Evolutionary conservation across 2,888 invertebrate species (phyloP), one percentile per base, ranked within the genome.

Genomic region (Melinaea marsaeus): DNA sequence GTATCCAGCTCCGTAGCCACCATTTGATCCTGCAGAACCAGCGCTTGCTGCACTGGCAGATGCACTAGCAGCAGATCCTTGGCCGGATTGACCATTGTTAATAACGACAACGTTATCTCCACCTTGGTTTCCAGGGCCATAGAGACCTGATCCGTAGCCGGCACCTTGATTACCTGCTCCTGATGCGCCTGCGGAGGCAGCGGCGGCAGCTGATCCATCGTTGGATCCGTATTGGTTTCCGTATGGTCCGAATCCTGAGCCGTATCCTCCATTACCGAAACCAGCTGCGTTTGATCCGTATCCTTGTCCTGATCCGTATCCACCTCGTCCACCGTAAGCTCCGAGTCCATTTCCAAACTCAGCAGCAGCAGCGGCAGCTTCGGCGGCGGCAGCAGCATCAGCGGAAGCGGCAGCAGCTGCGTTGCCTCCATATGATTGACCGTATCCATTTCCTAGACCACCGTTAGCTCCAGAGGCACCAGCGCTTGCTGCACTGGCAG

Each of bases 31-130:
- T 1, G 55, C 48, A 13, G 63, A 46, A 7, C 57, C 57, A 34
- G 63, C 66, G 7, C 46, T 60, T 11, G 61, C 54, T 46, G 65
- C 58, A 1, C 60, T 48, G 6, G 61, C 57, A 6, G 60, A 58
- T 46, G 57, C 62, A 2, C 48, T 37, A 35, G 46, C 45, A 1
- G 55, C 63, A 6, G 56, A 51, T 13, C 61, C 37, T 13, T 58
- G 35, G 34, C 54, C 57, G 4, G 63, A 22, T 37, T 37, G 55
- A 0, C 33, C 33, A n/a, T 51, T 46, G 11, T 61, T 59, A 9
- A 61, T 58, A 5, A 57, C 32, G 13, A 58, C 48, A 6, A 54
- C 33, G 6, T 4, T 33, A 11, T n/a, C 56, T 11, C 48, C 57
- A 11, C 32, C 59, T 3, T n/a, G 42, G 13, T 48, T 51, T 22